Evolutionary conservation across 1,140 invertebrate species (phyloP).

Genomic region (Vanessa tameamea): DNA sequence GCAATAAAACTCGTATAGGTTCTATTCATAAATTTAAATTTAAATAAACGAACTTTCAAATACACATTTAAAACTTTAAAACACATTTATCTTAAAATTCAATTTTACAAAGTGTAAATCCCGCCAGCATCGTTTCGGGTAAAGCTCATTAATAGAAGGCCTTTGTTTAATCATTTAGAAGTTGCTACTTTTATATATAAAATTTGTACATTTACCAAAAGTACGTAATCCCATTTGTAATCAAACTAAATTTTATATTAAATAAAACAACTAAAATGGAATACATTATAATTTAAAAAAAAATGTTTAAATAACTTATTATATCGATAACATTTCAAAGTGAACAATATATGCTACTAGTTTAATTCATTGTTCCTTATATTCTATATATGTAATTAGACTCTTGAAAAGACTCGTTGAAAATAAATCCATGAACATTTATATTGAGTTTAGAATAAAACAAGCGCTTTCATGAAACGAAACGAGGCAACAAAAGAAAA

Average conservation of each 20-base stretch:
- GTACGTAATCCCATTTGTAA: no score
- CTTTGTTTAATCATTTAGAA: not conserved
- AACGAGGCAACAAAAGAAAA: constrained; percentile 34
- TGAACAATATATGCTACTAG: not conserved
- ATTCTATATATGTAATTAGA: constrained; percentile 3
- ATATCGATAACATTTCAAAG: not conserved
- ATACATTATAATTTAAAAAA: no score
- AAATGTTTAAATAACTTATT: not conserved
- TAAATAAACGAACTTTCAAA: not conserved
- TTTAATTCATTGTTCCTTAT: not conserved
- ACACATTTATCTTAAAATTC: not conserved
- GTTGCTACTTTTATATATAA: no score
- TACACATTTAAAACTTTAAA: not conserved
- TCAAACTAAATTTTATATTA: no score
- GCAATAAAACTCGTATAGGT: no score
- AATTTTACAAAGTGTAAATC: not conserved
- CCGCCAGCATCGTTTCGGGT: not conserved
- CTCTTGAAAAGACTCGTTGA: constrained; percentile 8
- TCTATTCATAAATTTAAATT: no score
- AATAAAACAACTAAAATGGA: no score
- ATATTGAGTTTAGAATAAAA: constrained; percentile 12
- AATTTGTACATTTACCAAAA: no score
- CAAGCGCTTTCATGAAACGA: constrained; percentile 21
- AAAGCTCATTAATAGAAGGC: constrained; percentile 1
- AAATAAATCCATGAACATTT: constrained; percentile 12